Percentiles rank a stretch among this genome's conserved stretches.
Evolutionary conservation across 2,888 invertebrate species (phyloP).

Genomic region (Drosophila kambysellisi): DNA sequence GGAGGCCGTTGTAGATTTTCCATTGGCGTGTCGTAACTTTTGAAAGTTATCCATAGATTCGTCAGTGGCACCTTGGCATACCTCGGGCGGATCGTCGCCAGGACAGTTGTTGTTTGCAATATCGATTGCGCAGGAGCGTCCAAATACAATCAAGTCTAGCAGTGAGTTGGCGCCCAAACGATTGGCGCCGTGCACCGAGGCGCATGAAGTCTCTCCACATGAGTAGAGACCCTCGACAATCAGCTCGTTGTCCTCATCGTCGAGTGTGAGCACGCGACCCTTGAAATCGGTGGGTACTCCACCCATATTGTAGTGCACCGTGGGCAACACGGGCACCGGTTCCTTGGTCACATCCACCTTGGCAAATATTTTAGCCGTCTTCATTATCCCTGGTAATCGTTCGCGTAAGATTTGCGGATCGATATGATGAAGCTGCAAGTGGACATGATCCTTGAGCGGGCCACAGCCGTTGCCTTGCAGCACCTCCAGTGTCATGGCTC

Average conservation of each 20-base stretch:
- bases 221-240: slow-evolving; percentile 96
- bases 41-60: slow-evolving; percentile 96
- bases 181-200: slow-evolving; percentile 99
- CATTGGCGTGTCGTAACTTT: slow-evolving; percentile 91
- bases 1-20: slow-evolving; percentile 90
- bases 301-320: slow-evolving; percentile 99
- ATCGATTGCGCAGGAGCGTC: slow-evolving; percentile 96
- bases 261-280: slow-evolving; percentile 90
- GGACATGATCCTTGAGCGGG: slow-evolving; percentile 97
- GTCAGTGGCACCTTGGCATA: slow-evolving; percentile 93
- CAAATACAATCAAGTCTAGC: slow-evolving; percentile 98
- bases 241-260: slow-evolving; percentile 64
- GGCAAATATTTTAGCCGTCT: slow-evolving; percentile 99
- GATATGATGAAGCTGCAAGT: slow-evolving; percentile 96
- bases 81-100: slow-evolving; percentile 91
- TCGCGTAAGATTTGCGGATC: slow-evolving; percentile 94
- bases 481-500: slow-evolving; percentile 98
- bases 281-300: slow-evolving; percentile 98
- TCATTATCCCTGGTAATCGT: slow-evolving; percentile 96
- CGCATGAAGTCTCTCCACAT: slow-evolving; percentile 96
- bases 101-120: slow-evolving; percentile 93
- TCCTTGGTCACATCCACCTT: slow-evolving; percentile 99
- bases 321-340: slow-evolving; percentile 99
- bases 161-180: slow-evolving; percentile 99
- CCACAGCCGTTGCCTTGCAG: slow-evolving; percentile 98